phyloP scores from a whole-genome alignment of 2,888 invertebrate genomes.

The Molanna angustata region DNA sequence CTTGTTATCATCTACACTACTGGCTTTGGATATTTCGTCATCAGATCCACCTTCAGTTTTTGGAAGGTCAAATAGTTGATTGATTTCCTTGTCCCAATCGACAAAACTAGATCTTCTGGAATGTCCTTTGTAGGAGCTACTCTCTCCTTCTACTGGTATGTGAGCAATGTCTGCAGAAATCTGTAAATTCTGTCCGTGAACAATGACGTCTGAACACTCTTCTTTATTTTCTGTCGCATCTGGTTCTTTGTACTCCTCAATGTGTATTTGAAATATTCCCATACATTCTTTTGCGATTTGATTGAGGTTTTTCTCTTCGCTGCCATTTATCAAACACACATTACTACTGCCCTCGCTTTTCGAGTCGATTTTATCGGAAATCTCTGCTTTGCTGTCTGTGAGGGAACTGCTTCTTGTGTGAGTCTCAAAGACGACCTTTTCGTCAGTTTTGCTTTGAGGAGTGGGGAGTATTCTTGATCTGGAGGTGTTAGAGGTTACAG shows the following conservation, averaged over 20 bases:
- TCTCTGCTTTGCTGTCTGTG: not conserved
- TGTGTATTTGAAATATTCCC: constrained; percentile 12
- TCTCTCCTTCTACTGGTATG: not conserved
- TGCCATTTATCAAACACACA: too few species aligned
- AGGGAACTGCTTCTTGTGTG: constrained; percentile 4
- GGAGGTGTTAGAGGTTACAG: constrained; percentile 10
- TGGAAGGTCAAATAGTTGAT: constrained; percentile 35
- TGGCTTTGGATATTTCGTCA: constrained; percentile 11
- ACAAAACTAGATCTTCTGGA: constrained; percentile 44
- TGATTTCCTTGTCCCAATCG: constrained; percentile 48
- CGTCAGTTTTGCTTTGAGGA: constrained; percentile 24
- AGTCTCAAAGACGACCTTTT: constrained; percentile 12
- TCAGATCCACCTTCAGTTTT: constrained; percentile 33
- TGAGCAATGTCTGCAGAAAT: constrained; percentile 17
- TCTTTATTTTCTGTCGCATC: not conserved
- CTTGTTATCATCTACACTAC: too few species aligned
- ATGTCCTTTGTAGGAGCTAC: constrained; percentile 9
- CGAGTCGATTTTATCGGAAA: not conserved
- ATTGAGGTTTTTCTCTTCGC: constrained; percentile 4
- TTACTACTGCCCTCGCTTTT: constrained; percentile 2
- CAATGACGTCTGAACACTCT: constrained; percentile 13
- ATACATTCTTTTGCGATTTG: constrained; percentile 5
- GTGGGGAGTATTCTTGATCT: constrained; percentile 23
- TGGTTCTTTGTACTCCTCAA: constrained; percentile 20
- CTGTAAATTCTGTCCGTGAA: constrained; percentile 17